Evolutionary conservation across 2,888 invertebrate species (phyloP).

Genomic region (Ecliptopera silaceata): DNA sequence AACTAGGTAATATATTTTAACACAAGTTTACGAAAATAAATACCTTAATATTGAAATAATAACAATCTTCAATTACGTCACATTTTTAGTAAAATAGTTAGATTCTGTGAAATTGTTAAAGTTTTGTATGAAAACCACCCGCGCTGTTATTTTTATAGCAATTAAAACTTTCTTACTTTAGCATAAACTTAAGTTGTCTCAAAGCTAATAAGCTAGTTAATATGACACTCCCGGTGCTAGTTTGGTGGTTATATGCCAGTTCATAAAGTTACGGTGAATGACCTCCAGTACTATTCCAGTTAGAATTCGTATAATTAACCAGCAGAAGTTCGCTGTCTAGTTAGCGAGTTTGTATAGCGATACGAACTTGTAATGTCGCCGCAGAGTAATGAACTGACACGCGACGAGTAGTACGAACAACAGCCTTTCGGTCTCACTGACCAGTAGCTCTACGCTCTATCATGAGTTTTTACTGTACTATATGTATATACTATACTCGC

Average conservation of each 20-base stretch:
- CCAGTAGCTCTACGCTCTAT: no score
- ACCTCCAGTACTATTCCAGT: conserved; percentile 12
- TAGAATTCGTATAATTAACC: conserved; percentile 28
- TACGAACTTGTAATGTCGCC: conserved; percentile 35
- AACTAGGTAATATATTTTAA: no score
- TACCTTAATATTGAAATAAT: no score
- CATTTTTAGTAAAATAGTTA: no score
- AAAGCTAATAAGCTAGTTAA: not conserved
- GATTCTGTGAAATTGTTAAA: no score
- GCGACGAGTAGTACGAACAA: not conserved
- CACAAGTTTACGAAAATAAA: no score
- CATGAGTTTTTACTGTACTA: no score
- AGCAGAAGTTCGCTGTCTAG: conserved; percentile 46
- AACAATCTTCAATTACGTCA: no score
- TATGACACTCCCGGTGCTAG: not conserved
- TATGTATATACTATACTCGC: no score
- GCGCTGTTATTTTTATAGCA: not conserved
- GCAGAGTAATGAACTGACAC: conserved; percentile 10
- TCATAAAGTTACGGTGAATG: conserved; percentile 9
- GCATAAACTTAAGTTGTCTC: not conserved
- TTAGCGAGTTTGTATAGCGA: conserved; percentile 51
- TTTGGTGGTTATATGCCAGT: not conserved
- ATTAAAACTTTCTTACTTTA: not conserved
- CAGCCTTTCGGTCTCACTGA: not conserved
- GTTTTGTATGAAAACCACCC: no score